Conservation (phyloP, 2,888 invertebrate species). For the Sturmia bella region DNA sequence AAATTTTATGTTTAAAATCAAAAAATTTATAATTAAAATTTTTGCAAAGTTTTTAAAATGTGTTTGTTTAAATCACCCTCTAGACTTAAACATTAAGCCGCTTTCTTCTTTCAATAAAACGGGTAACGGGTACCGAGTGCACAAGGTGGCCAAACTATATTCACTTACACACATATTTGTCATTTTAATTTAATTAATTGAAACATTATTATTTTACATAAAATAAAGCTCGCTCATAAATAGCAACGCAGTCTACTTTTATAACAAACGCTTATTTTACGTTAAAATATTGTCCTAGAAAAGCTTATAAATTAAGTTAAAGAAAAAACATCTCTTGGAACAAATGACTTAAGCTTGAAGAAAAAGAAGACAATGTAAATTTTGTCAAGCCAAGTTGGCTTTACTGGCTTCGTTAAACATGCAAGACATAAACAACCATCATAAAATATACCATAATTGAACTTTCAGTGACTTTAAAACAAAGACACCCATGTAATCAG, state of each 20-base stretch:
- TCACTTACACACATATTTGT: too few relatives aligned
- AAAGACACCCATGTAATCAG: conserved; percentile 37
- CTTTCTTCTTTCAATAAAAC: too few relatives aligned
- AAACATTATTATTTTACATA: not conserved
- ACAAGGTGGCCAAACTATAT: too few relatives aligned
- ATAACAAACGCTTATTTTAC: not conserved
- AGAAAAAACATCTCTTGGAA: not conserved
- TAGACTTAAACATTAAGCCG: too few relatives aligned
- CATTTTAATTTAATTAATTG: not conserved
- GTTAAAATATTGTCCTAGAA: conserved; percentile 22
- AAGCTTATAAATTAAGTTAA: conserved; percentile 25
- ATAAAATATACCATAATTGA: conserved; percentile 66
- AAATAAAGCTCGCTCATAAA: not conserved
- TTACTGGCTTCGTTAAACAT: conserved; percentile 50
- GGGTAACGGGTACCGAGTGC: too few relatives aligned
- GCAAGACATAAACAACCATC: conserved; percentile 63
- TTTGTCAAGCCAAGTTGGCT: conserved; percentile 19
- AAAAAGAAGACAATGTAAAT: conserved; percentile 35
- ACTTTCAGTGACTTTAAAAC: conserved; percentile 64
- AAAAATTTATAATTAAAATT: too few relatives aligned
- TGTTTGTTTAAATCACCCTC: too few relatives aligned
- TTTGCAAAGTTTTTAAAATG: too few relatives aligned
- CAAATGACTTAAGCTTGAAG: conserved; percentile 8
- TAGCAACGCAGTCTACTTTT: not conserved
- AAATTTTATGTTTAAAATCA: too few relatives aligned